Conservation (phyloP, 2,113 vertebrate species). For the Chaetorhynchus papuensis region DNA sequence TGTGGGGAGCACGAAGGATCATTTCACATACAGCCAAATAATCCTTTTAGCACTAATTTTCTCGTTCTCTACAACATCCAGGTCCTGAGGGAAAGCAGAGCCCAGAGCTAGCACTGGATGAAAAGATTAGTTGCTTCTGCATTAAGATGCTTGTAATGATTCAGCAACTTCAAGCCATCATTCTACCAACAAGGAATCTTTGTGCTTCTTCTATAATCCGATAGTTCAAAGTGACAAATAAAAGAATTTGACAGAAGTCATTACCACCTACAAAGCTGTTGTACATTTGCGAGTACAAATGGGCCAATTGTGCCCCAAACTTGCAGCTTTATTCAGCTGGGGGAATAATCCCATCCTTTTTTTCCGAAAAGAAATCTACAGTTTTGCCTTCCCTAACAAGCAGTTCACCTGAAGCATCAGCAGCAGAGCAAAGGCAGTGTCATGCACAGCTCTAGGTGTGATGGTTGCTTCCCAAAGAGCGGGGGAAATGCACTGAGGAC, state of each 20-base stretch:
- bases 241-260: slow-evolving; percentile 39
- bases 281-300: neutral
- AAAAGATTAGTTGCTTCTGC: slow-evolving; percentile 42
- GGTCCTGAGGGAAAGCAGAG: slow-evolving; percentile 26
- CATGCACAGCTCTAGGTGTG: neutral
- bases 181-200: slow-evolving; percentile 12
- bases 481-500: neutral
- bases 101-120: slow-evolving; percentile 27
- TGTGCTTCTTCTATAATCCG: neutral
- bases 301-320: slow-evolving; percentile 12
- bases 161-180: slow-evolving; percentile 35
- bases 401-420: neutral
- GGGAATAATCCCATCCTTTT: neutral
- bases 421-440: neutral
- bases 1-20: neutral
- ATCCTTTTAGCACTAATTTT: slow-evolving; percentile 34
- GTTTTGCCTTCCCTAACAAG: neutral
- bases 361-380: neutral
- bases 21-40: neutral
- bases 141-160: slow-evolving; percentile 50
- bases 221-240: slow-evolving; percentile 40
- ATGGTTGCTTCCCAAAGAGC: neutral
- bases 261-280: slow-evolving; percentile 31
- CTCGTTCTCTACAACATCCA: slow-evolving; percentile 19
- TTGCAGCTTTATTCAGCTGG: neutral